These are phyloP conservation scores for Percina caprodes DNA, from an alignment of 2,113 vertebrate genomes.

Conservation along the genomic window DNA sequence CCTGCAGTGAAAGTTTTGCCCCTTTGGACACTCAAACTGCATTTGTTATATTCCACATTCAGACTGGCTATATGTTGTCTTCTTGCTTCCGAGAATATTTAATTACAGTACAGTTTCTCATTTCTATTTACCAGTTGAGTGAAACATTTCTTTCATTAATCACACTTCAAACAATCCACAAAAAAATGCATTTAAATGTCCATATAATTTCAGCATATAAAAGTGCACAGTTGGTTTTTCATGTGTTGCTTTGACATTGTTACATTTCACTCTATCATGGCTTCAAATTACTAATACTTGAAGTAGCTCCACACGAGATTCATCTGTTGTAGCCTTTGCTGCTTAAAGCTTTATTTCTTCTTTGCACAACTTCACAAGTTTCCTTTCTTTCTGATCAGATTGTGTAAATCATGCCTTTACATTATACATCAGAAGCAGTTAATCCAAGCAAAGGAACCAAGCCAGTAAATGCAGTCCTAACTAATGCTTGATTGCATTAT, in stretches of 20 bases:
- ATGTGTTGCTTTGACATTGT: not conserved
- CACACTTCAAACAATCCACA: not conserved
- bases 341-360: constrained; percentile 11
- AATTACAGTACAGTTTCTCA: not conserved
- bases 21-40: not conserved
- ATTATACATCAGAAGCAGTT: not conserved
- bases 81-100: not conserved
- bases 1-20: not conserved
- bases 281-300: not conserved
- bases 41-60: not conserved
- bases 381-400: constrained; percentile 5
- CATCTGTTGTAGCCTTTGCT: not conserved
- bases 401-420: constrained; percentile 16
- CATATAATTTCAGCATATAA: not conserved
- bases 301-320: not conserved
- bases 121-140: not conserved
- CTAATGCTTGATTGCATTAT: not conserved
- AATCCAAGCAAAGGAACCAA: constrained; percentile 3
- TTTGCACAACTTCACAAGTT: not conserved
- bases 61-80: not conserved
- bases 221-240: not conserved
- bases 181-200: not conserved
- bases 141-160: not conserved
- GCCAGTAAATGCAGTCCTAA: not conserved
- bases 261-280: not conserved